Percentiles rank a stretch among this genome's conserved stretches.
phyloP scores from a whole-genome alignment of 2,797 vertebrate genomes.

The Odontamblyopus rebecca region DNA sequence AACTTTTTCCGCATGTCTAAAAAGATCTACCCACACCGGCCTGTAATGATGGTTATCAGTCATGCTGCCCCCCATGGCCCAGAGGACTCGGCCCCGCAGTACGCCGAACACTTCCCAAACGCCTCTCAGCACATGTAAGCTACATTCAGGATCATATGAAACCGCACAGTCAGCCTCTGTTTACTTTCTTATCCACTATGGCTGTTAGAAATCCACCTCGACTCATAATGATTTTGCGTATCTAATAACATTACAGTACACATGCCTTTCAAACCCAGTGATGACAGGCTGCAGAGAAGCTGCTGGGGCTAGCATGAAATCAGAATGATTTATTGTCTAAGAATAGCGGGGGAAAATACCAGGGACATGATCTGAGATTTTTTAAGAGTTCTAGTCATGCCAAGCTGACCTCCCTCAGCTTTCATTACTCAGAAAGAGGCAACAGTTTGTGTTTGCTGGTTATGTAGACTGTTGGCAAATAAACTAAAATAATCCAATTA shows the following conservation, averaged over 20 bases:
- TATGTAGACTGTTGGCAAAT: slow-evolving; percentile 20
- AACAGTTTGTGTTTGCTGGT: slow-evolving; percentile 22
- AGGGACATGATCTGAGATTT: slow-evolving; percentile 47
- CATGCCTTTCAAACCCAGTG: slow-evolving; percentile 33
- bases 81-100: slow-evolving; percentile 95
- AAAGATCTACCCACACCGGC: slow-evolving; percentile 91
- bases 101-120: slow-evolving; percentile 86
- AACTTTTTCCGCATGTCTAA: slow-evolving; percentile 94
- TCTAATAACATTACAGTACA: slow-evolving; percentile 40
- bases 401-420: slow-evolving; percentile 60
- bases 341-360: slow-evolving; percentile 61
- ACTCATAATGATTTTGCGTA: slow-evolving; percentile 47
- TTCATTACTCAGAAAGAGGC: slow-evolving; percentile 41
- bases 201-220: slow-evolving; percentile 27
- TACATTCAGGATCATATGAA: slow-evolving; percentile 48
- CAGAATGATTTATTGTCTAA: slow-evolving; percentile 69
- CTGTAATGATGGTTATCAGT: slow-evolving; percentile 95
- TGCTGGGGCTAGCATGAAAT: slow-evolving; percentile 53
- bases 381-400: slow-evolving; percentile 45
- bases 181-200: slow-evolving; percentile 4
- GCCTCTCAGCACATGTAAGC: slow-evolving; percentile 98
- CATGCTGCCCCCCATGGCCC: slow-evolving; percentile 96
- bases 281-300: slow-evolving; percentile 59
- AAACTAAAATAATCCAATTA: slow-evolving; percentile 10
- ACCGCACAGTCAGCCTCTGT: slow-evolving; percentile 7